Evolutionary conservation across 2,888 invertebrate genomes (phyloP).

Genomic region (Pandemis cinnamomeana): DNA sequence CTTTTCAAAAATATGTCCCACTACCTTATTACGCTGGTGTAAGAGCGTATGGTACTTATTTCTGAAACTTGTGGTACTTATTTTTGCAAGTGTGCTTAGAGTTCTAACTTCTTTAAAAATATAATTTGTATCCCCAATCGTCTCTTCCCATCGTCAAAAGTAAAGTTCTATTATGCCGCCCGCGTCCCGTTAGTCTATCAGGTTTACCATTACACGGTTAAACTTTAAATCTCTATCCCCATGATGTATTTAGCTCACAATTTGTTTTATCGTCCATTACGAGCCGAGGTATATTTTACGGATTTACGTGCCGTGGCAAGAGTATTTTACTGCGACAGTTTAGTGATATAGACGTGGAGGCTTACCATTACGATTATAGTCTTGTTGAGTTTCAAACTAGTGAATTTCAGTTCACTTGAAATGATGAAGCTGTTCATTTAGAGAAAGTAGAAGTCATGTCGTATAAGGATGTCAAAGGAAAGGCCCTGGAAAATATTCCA

Average conservation of each 20-base stretch:
- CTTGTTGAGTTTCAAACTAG: not conserved
- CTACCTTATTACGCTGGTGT: too few species aligned
- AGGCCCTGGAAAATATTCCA: too few species aligned
- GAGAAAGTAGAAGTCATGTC: too few species aligned
- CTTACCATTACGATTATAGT: constrained; percentile 15
- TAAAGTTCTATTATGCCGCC: constrained; percentile 9
- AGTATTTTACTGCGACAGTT: constrained; percentile 56
- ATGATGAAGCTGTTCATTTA: not conserved
- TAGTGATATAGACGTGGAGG: constrained; percentile 51
- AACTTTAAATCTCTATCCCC: constrained; percentile 46
- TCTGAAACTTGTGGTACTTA: too few species aligned
- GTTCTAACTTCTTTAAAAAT: too few species aligned
- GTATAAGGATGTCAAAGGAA: too few species aligned
- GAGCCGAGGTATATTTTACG: constrained; percentile 56
- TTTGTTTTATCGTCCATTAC: constrained; percentile 65
- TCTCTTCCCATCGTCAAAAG: not conserved
- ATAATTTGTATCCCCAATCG: not conserved
- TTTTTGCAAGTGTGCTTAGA: too few species aligned
- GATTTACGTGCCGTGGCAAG: constrained; percentile 52
- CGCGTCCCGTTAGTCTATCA: constrained; percentile 23
- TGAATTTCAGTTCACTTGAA: too few species aligned
- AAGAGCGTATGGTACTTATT: too few species aligned
- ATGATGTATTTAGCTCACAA: constrained; percentile 57
- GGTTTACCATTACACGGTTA: constrained; percentile 23
- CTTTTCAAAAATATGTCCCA: too few species aligned